Percentiles rank a stretch among this genome's conserved stretches.
Conservation (phyloP, 2,113 vertebrate species). For the Emydura subglobosa region DNA sequence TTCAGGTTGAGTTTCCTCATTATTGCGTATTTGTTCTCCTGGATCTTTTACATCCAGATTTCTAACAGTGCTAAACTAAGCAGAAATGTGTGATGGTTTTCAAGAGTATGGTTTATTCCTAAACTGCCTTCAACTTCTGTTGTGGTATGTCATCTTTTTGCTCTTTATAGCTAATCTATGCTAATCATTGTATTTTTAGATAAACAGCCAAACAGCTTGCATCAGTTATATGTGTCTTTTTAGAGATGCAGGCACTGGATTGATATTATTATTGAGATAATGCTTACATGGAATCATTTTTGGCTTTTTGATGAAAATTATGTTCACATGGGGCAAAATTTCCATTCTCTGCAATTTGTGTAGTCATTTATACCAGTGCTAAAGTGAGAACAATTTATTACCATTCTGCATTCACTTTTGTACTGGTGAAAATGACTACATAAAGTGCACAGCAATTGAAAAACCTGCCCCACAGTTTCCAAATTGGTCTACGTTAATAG, state of each 20-base stretch:
- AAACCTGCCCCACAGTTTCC: background rate
- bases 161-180: background rate
- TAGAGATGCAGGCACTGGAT: background rate
- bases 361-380: background rate
- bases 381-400: background rate
- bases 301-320: background rate
- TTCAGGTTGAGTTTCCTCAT: background rate
- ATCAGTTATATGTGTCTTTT: background rate
- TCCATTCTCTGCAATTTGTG: background rate
- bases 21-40: background rate
- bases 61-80: constrained; percentile 37
- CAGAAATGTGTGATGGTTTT: constrained; percentile 29
- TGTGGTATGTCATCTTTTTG: background rate
- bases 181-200: background rate
- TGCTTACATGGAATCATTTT: background rate
- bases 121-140: background rate
- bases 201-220: background rate
- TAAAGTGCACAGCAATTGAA: background rate
- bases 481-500: background rate
- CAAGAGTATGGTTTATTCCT: constrained; percentile 8
- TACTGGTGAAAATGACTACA: background rate
- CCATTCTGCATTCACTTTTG: background rate
- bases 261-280: background rate
- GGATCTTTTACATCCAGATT: background rate
- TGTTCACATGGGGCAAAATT: background rate